Percentiles rank a stretch among this genome's conserved stretches.
These are phyloP conservation scores for Pherbina coryleti DNA, from an alignment of 2,888 invertebrate genomes.

Conservation along the genomic window DNA sequence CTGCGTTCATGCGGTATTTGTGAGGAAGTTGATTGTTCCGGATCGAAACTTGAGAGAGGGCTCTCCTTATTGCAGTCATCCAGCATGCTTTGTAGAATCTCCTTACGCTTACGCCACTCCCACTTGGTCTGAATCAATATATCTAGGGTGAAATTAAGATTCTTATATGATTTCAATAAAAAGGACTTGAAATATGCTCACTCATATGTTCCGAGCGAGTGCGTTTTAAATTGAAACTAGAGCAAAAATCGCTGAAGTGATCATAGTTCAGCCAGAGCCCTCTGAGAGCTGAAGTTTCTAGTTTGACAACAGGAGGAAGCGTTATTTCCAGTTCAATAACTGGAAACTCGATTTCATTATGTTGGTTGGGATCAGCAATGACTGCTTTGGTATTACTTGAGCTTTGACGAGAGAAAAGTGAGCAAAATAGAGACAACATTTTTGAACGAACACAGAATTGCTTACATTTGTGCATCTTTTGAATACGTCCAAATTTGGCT, in stretches of 20 bases:
- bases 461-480: conserved; percentile 65
- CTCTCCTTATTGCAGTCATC: conserved; percentile 63
- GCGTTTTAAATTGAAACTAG: conserved; percentile 59
- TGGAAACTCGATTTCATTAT: conserved; percentile 70
- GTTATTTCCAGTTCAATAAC: conserved; percentile 68
- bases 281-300: conserved; percentile 70
- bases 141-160: conserved; percentile 49
- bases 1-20: conserved; percentile 56
- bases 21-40: conserved; percentile 56
- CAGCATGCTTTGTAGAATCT: conserved; percentile 66
- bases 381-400: conserved; percentile 61
- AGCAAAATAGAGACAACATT: not conserved
- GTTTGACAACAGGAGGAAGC: conserved; percentile 69
- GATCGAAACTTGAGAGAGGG: conserved; percentile 57
- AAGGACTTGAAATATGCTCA: conserved; percentile 45
- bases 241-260: conserved; percentile 72
- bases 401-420: conserved; percentile 40
- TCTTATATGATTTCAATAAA: not conserved
- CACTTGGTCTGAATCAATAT: conserved; percentile 66
- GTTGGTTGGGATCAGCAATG: conserved; percentile 62
- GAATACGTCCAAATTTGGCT: conserved; percentile 66
- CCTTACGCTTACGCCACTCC: conserved; percentile 69
- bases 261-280: conserved; percentile 72
- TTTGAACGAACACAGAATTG: not conserved
- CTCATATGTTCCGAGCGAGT: conserved; percentile 57